Conservation (phyloP, 1,140 invertebrate species). For the Nomia melanderi region DNA sequence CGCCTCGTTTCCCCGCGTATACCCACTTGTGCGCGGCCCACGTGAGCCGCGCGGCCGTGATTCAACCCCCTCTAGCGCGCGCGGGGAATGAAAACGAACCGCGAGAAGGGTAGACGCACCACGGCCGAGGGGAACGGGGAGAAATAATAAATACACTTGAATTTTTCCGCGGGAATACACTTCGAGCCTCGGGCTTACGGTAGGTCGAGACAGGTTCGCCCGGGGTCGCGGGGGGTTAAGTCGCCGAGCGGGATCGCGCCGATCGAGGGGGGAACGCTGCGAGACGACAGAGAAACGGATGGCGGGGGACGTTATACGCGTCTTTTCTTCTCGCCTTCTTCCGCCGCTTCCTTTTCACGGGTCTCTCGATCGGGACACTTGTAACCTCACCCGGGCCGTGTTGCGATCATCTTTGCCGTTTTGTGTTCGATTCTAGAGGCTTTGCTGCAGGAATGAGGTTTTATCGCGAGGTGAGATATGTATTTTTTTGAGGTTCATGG, state of each 20-base stretch:
- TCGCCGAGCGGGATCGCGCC: not conserved
- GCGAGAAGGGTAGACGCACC: not conserved
- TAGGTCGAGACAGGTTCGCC: conserved; percentile 11
- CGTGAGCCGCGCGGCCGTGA: conserved; percentile 42
- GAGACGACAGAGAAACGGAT: not conserved
- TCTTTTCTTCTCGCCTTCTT: not conserved
- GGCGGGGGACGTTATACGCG: not conserved
- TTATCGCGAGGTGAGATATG: not conserved
- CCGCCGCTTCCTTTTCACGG: not conserved
- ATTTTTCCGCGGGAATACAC: conserved; percentile 46
- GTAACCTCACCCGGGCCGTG: not conserved
- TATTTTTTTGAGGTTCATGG: no score
- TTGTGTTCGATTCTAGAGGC: not conserved
- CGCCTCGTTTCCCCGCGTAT: conserved; percentile 45
- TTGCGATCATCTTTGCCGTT: not conserved
- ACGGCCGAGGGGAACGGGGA: not conserved
- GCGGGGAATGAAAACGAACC: not conserved
- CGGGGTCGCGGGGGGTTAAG: no score
- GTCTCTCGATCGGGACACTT: not conserved
- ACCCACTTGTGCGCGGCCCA: conserved; percentile 41
- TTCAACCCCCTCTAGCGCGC: conserved; percentile 16
- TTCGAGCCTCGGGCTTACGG: conserved; percentile 10
- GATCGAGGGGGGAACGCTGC: not conserved
- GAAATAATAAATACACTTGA: conserved; percentile 59
- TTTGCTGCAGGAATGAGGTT: no score